Percentiles rank a stretch among this genome's conserved stretches.
phyloP scores from a whole-genome alignment of 2,113 vertebrate genomes.

The Apteryx mantelli region DNA sequence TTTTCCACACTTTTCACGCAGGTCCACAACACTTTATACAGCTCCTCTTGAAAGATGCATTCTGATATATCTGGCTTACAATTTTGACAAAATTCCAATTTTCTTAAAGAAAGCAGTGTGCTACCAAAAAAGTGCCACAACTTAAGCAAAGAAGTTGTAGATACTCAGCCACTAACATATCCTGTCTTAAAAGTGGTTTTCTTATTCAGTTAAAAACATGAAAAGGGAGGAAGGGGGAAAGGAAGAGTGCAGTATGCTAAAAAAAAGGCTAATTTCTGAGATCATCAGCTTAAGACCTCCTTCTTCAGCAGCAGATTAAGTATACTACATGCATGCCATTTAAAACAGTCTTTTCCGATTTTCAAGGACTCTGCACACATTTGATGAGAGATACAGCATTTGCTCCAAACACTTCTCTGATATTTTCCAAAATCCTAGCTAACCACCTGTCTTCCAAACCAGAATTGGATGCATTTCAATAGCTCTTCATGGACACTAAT shows the following conservation, averaged over 20 bases:
- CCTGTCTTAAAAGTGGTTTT: background rate
- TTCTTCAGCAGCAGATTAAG: background rate
- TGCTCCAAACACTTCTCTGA: accelerated
- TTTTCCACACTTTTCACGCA: conserved; percentile 32
- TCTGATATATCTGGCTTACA: background rate
- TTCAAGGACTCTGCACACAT: background rate
- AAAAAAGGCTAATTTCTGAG: background rate
- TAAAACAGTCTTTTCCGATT: background rate
- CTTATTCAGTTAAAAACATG: background rate
- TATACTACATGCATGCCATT: background rate
- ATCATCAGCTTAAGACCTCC: background rate
- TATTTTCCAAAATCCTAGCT: accelerated
- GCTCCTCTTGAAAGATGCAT: background rate
- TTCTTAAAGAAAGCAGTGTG: accelerated
- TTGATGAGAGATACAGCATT: background rate
- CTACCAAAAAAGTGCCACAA: background rate
- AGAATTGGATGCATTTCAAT: background rate
- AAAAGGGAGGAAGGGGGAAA: background rate
- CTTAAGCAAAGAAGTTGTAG: background rate
- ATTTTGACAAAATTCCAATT: background rate
- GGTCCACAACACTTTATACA: background rate
- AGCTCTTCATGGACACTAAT: background rate
- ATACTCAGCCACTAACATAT: background rate
- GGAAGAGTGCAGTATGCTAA: background rate
- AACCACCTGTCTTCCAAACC: background rate